Percentiles rank a stretch among this genome's conserved stretches.
phyloP scores from a whole-genome alignment of 2,888 invertebrate genomes.

The Cordilura impudica region DNA sequence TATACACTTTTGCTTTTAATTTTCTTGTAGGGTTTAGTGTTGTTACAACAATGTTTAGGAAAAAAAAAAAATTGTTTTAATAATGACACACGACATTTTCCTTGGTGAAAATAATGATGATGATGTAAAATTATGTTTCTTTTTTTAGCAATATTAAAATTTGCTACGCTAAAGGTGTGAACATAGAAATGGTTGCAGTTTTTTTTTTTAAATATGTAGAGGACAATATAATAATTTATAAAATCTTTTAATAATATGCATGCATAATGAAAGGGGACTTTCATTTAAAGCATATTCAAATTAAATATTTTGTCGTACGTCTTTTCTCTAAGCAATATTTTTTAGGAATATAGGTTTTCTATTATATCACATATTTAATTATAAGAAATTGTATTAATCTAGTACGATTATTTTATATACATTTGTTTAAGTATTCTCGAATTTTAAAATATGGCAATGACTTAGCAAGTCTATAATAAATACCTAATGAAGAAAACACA shows the following conservation, averaged over 20 bases:
- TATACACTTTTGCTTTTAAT: neutral
- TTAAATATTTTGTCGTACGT: too few species aligned
- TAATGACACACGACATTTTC: constrained; percentile 45
- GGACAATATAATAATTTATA: too few species aligned
- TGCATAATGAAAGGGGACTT: neutral
- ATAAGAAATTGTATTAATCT: too few species aligned
- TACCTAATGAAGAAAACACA: too few species aligned
- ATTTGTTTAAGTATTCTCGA: too few species aligned
- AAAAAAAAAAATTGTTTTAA: neutral
- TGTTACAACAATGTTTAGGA: neutral
- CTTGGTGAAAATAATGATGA: constrained; percentile 22
- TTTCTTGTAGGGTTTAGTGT: neutral
- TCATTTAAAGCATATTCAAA: neutral
- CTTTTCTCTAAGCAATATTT: too few species aligned
- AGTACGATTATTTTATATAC: too few species aligned
- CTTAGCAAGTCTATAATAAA: too few species aligned
- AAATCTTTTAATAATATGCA: neutral
- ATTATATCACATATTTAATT: too few species aligned
- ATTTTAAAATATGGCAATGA: too few species aligned
- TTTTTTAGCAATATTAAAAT: neutral
- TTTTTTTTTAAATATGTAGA: too few species aligned
- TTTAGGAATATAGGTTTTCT: too few species aligned
- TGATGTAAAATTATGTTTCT: constrained; percentile 6
- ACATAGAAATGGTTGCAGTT: neutral
- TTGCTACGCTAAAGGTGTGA: neutral